phyloP scores from a whole-genome alignment of 2,113 vertebrate genomes.

The Sceloporus tristichus region DNA sequence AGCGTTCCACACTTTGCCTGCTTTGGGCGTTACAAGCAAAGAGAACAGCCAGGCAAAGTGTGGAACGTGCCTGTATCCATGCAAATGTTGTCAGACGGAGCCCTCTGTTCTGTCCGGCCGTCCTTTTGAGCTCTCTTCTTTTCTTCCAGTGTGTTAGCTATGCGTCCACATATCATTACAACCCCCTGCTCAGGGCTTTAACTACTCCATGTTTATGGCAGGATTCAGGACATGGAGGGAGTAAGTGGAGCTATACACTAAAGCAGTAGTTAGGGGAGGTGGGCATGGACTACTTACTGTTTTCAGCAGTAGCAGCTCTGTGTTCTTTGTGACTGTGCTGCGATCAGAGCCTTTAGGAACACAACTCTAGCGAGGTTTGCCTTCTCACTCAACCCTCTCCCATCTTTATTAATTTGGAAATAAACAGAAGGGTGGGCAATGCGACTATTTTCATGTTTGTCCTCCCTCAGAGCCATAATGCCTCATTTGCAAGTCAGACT shows the following conservation, averaged over 20 bases:
- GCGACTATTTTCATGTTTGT: constrained; percentile 18
- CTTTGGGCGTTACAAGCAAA: constrained; percentile 26
- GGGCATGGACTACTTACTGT: no score
- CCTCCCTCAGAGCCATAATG: not conserved
- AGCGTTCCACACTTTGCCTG: constrained; percentile 27
- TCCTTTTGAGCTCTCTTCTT: no score
- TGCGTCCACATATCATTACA: not conserved
- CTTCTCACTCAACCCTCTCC: not conserved
- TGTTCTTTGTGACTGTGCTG: not conserved
- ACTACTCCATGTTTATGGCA: no score
- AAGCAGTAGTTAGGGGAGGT: no score
- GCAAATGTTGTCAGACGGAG: not conserved
- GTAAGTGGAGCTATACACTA: not conserved
- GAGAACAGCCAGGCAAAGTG: constrained; percentile 9
- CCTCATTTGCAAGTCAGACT: not conserved
- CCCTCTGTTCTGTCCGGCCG: not conserved
- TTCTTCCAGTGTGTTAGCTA: no score
- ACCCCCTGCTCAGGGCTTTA: no score
- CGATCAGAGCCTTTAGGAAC: not conserved
- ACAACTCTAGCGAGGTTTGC: not conserved
- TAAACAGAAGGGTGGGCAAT: not conserved
- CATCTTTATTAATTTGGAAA: constrained; percentile 17
- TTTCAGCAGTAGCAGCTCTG: not conserved
- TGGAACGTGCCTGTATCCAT: no score
- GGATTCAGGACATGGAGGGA: not conserved